phyloP scores from a whole-genome alignment of 2,888 invertebrate species.

The Zygaena filipendulae region DNA sequence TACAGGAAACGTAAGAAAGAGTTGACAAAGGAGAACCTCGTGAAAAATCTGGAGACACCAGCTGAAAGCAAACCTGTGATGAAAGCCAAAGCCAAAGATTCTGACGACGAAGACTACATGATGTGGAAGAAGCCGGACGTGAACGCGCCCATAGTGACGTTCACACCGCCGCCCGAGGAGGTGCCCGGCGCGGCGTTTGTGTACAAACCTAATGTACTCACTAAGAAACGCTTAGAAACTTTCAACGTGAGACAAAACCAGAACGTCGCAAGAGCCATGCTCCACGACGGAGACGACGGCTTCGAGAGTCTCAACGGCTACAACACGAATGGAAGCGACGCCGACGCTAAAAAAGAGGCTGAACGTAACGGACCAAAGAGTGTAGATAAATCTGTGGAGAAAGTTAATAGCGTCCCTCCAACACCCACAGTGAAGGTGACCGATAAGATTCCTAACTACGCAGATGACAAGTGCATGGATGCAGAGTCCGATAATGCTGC shows the following conservation, averaged over 20 bases:
- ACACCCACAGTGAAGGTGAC: slow-evolving; percentile 12
- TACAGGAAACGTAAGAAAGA: slow-evolving; percentile 57
- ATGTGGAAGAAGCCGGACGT: slow-evolving; percentile 53
- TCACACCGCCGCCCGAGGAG: slow-evolving; percentile 48
- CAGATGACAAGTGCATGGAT: slow-evolving; percentile 48
- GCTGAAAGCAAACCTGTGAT: slow-evolving; percentile 33
- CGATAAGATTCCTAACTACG: slow-evolving; percentile 38
- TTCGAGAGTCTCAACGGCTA: slow-evolving; percentile 89
- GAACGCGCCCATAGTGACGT: slow-evolving; percentile 49
- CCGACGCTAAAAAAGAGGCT: slow-evolving; percentile 22
- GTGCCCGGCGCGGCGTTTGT: slow-evolving; percentile 34
- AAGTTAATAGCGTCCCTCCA: no score
- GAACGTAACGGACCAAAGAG: neutral
- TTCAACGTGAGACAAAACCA: slow-evolving; percentile 44
- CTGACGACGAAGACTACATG: slow-evolving; percentile 62
- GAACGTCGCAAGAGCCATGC: slow-evolving; percentile 30
- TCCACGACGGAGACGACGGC: slow-evolving; percentile 78
- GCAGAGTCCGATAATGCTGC: slow-evolving; percentile 43
- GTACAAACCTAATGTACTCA: slow-evolving; percentile 44
- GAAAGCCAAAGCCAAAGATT: slow-evolving; percentile 54
- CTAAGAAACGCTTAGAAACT: slow-evolving; percentile 56
- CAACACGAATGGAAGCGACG: slow-evolving; percentile 75
- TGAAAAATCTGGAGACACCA: slow-evolving; percentile 35
- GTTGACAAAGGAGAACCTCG: slow-evolving; percentile 37
- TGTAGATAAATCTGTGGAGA: no score